Evolutionary conservation across 2,797 vertebrate species (phyloP).

Genomic region (Microctenopoma stevenorrisi): DNA sequence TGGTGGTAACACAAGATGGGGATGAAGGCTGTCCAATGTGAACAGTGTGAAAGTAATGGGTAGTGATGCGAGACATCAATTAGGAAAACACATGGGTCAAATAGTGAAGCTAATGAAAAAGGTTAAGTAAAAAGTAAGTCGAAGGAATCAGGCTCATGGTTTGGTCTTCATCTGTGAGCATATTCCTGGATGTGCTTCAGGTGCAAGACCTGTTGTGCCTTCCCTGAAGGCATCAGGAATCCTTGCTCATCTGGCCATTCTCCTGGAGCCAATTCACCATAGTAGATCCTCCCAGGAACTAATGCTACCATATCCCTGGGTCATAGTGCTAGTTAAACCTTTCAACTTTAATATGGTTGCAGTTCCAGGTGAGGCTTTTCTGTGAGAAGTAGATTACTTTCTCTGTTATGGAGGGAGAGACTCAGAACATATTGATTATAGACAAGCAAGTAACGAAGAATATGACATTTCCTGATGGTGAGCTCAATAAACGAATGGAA

Average conservation of each 20-base stretch:
- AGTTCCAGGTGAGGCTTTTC: constrained; percentile 21
- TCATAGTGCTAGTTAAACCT: constrained; percentile 28
- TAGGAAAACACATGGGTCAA: not conserved
- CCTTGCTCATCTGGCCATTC: constrained; percentile 4
- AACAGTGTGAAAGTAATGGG: not conserved
- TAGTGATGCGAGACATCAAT: not conserved
- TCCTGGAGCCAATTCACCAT: constrained; percentile 7
- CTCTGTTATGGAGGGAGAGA: not conserved
- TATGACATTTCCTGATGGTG: constrained; percentile 14
- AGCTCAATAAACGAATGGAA: constrained; percentile 9
- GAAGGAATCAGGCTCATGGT: not conserved
- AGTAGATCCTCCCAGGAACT: constrained; percentile 12
- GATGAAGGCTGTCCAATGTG: not conserved
- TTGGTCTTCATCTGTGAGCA: too few species aligned
- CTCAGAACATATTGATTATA: constrained; percentile 7
- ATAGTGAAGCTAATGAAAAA: not conserved
- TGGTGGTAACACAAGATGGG: not conserved
- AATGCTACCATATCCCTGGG: constrained; percentile 14
- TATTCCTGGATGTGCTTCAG: constrained; percentile 4
- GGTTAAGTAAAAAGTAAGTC: not conserved
- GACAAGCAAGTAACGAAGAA: constrained; percentile 10
- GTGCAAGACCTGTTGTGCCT: not conserved
- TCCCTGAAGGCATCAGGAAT: not conserved
- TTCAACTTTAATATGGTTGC: constrained; percentile 36
- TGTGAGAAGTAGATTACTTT: constrained; percentile 17